Evolutionary conservation across 2,797 vertebrate genomes (phyloP).

Genomic region (Melanotaenia nigrans): DNA sequence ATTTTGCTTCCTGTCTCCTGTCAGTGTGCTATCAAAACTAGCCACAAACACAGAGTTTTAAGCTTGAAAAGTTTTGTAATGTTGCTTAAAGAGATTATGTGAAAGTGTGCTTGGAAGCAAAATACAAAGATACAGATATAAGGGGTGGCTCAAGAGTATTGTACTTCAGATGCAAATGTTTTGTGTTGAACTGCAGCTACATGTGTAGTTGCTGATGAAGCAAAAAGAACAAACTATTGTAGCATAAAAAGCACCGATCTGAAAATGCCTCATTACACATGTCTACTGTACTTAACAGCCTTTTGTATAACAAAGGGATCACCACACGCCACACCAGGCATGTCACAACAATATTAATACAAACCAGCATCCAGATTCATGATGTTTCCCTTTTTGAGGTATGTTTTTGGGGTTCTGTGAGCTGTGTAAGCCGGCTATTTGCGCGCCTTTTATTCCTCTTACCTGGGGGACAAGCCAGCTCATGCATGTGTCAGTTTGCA

Average conservation of each 20-base stretch:
- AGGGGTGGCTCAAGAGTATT: not conserved
- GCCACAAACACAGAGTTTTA: not conserved
- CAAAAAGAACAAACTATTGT: constrained; percentile 2
- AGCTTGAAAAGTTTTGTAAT: not conserved
- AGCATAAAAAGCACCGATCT: constrained; percentile 21
- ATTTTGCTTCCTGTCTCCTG: not conserved
- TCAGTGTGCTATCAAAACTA: not conserved
- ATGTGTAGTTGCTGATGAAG: not conserved
- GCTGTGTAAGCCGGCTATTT: constrained; percentile 71
- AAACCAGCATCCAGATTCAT: constrained; percentile 41
- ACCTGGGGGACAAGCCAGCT: constrained; percentile 65
- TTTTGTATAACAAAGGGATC: constrained; percentile 42
- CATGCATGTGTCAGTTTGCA: constrained; percentile 59
- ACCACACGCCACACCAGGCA: constrained; percentile 30
- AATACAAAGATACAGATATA: not conserved
- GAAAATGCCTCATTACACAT: constrained; percentile 53
- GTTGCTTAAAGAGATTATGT: not conserved
- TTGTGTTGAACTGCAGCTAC: not conserved
- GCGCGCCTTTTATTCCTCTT: constrained; percentile 50
- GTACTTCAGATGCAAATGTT: constrained; percentile 9
- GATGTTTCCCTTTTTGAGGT: constrained; percentile 48
- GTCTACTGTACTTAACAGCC: constrained; percentile 37
- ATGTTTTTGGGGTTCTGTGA: constrained; percentile 47
- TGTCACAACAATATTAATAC: constrained; percentile 60
- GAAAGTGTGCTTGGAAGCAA: not conserved